phyloP scores from a whole-genome alignment of 2,113 vertebrate genomes.

The Arothron firmamentum region DNA sequence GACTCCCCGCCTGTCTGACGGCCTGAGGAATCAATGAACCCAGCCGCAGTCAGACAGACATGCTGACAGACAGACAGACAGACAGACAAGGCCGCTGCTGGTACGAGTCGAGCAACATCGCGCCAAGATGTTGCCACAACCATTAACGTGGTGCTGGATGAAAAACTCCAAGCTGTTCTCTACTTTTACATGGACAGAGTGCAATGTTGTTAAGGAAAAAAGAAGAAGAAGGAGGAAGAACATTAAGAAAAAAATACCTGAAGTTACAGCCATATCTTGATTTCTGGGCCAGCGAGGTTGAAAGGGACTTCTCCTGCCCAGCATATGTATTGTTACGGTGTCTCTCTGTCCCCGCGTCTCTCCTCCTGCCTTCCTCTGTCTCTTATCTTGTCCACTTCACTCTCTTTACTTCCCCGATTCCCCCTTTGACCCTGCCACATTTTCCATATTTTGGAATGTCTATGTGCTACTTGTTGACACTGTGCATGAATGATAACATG shows the following conservation, averaged over 20 bases:
- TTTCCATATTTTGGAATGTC: slow-evolving; percentile 78
- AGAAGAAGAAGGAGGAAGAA: slow-evolving; percentile 22
- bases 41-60: slow-evolving; percentile 22
- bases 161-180: slow-evolving; percentile 35
- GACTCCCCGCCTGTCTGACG: slow-evolving; percentile 29
- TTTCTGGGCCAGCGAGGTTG: slow-evolving; percentile 65
- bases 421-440: slow-evolving; percentile 42
- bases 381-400: slow-evolving; percentile 1
- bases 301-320: slow-evolving; percentile 63
- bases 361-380: slow-evolving; percentile 10
- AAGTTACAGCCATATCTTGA: slow-evolving; percentile 75
- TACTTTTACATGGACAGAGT: slow-evolving; percentile 28
- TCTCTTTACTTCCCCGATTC: slow-evolving; percentile 20
- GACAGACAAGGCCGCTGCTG: slow-evolving; percentile 11
- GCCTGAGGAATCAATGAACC: slow-evolving; percentile 23
- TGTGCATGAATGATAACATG: slow-evolving; percentile 81
- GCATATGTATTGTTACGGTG: slow-evolving; percentile 68
- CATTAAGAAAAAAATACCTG: slow-evolving; percentile 47
- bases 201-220: slow-evolving; percentile 9
- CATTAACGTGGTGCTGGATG: background rate
- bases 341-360: slow-evolving; percentile 46
- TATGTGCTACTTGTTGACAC: slow-evolving; percentile 79
- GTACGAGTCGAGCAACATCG: slow-evolving; percentile 13
- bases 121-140: slow-evolving; percentile 8
- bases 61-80: background rate